Evolutionary conservation across 1,140 invertebrate genomes (phyloP).

Genomic region (Temnothorax nylanderi): DNA sequence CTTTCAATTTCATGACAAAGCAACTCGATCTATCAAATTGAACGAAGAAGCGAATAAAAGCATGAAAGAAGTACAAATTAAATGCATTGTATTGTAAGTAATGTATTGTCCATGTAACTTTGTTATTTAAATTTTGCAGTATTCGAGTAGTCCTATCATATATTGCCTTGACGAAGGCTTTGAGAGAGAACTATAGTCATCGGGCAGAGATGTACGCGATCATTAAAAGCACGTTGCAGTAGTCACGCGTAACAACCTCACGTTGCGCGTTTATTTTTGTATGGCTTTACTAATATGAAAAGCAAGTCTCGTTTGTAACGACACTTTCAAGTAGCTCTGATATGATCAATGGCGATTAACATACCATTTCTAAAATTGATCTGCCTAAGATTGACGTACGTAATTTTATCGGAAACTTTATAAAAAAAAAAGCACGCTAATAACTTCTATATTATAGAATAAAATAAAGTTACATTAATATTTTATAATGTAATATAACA

Average conservation of each 20-base stretch:
- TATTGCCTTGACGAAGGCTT: not conserved
- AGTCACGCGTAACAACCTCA: not conserved
- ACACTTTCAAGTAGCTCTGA: not conserved
- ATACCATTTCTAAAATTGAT: not conserved
- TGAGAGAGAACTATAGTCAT: not conserved
- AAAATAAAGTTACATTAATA: not conserved
- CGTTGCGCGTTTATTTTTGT: not conserved
- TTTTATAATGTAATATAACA: not conserved
- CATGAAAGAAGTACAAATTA: not conserved
- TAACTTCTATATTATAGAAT: not conserved
- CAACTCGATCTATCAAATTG: too few relatives aligned
- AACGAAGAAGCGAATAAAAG: not conserved
- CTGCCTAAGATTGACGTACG: too few relatives aligned
- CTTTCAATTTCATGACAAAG: too few relatives aligned
- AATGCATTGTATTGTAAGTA: too few relatives aligned
- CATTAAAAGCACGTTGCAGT: constrained; percentile 15
- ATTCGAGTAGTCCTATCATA: not conserved
- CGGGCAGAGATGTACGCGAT: not conserved
- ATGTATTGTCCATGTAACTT: too few relatives aligned
- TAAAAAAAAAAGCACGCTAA: not conserved
- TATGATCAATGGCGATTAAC: not conserved
- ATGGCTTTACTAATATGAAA: not conserved
- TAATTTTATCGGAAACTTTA: not conserved
- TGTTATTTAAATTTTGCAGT: too few relatives aligned
- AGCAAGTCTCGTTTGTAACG: not conserved